Conservation (phyloP, 2,113 vertebrate species). For the Sisor rabdophorus region DNA sequence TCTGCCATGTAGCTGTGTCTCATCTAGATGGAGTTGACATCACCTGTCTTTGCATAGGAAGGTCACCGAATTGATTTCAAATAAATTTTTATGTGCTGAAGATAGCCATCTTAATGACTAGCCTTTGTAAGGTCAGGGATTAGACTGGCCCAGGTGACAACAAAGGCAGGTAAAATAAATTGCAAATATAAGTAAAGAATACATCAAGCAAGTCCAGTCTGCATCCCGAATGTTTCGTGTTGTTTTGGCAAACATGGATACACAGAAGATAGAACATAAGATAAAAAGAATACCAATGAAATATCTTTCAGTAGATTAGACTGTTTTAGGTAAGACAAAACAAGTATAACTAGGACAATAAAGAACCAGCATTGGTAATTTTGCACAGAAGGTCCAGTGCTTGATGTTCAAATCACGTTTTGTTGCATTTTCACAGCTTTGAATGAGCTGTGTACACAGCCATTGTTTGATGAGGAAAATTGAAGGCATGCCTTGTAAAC, state of each 20-base stretch:
- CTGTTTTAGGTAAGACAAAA: constrained; percentile 53
- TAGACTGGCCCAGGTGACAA: constrained; percentile 50
- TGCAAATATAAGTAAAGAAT: constrained; percentile 37
- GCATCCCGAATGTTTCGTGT: constrained; percentile 32
- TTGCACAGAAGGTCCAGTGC: constrained; percentile 65
- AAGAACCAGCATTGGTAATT: constrained; percentile 59
- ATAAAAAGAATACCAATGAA: constrained; percentile 39
- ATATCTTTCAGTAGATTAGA: constrained; percentile 48
- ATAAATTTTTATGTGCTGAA: constrained; percentile 66
- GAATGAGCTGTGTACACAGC: constrained; percentile 72
- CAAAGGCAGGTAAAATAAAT: constrained; percentile 63
- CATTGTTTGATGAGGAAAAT: constrained; percentile 79
- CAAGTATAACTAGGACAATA: constrained; percentile 56
- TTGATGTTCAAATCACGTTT: constrained; percentile 75
- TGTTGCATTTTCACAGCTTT: constrained; percentile 68
- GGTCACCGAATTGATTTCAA: constrained; percentile 72
- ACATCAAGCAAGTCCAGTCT: constrained; percentile 47
- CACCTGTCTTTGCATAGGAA: constrained; percentile 62
- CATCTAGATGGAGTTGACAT: constrained; percentile 47
- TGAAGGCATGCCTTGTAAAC: constrained; percentile 75
- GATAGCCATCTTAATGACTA: constrained; percentile 70
- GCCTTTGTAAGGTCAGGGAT: constrained; percentile 62
- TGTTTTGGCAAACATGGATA: constrained; percentile 29
- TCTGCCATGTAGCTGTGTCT: constrained; percentile 39
- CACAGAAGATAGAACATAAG: constrained; percentile 37